Evolutionary conservation across 1,140 invertebrate species (phyloP).

Genomic region (Drosophila ironensis): DNA sequence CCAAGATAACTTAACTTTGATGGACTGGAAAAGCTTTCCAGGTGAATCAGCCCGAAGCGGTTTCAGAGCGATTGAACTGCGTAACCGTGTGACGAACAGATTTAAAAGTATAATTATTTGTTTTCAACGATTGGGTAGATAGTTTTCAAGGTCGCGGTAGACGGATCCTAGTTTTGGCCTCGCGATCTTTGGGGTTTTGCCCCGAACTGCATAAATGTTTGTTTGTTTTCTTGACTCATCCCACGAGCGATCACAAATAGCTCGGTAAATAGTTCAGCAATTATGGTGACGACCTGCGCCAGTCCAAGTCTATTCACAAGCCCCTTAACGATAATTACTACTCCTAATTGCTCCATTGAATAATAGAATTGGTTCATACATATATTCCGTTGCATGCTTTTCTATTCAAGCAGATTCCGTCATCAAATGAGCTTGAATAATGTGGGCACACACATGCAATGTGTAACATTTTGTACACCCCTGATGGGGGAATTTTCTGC

Average conservation of each 20-base stretch:
- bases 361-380: background rate
- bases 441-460: background rate
- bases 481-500: conserved; percentile 13
- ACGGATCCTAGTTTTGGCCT: background rate
- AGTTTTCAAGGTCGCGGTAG: background rate
- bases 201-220: background rate
- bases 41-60: conserved; percentile 35
- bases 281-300: too few species aligned
- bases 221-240: too few species aligned
- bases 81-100: background rate
- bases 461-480: background rate
- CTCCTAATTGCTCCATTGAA: background rate
- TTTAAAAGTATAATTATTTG: background rate
- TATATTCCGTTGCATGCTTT: background rate
- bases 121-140: background rate
- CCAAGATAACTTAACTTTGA: conserved; percentile 4
- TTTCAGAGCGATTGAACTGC: conserved; percentile 14
- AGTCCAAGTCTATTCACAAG: background rate
- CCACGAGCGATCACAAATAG: too few species aligned
- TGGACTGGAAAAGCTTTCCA: conserved; percentile 30
- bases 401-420: background rate
- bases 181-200: background rate
- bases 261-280: too few species aligned
- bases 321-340: background rate
- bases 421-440: conserved; percentile 9